Evolutionary conservation across 2,797 vertebrate genomes (phyloP).

Genomic region (Melanotaenia maccullochi): DNA sequence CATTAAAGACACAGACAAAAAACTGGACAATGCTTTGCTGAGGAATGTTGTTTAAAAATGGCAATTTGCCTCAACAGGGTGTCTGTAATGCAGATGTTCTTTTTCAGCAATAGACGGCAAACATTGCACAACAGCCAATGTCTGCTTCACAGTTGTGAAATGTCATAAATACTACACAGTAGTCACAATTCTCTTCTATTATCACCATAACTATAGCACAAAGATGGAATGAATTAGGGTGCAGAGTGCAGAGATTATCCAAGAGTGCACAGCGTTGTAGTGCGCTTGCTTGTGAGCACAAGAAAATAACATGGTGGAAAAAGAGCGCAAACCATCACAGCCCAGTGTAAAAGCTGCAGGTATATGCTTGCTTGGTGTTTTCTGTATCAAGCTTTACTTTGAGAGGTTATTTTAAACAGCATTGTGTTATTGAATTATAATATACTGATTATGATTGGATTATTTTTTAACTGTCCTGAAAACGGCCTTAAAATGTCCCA

Average conservation of each 20-base stretch:
- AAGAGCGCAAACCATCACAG: not conserved
- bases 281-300: not conserved
- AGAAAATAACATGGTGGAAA: not conserved
- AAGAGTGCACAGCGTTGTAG: not conserved
- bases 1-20: constrained; percentile 44
- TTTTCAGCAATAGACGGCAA: constrained; percentile 13
- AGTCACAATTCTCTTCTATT: not conserved
- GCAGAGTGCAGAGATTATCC: not conserved
- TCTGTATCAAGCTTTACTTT: not conserved
- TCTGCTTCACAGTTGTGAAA: constrained; percentile 9
- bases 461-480: too few species aligned
- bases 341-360: not conserved
- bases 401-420: not conserved
- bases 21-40: constrained; percentile 41
- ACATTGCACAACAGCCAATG: not conserved
- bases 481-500: too few species aligned
- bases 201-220: not conserved
- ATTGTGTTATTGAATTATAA: not conserved
- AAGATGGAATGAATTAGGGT: not conserved
- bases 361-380: not conserved
- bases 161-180: not conserved
- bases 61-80: constrained; percentile 36
- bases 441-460: not conserved
- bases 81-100: constrained; percentile 26
- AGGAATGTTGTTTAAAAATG: constrained; percentile 56